Percentiles rank a stretch among this genome's conserved stretches.
These are phyloP conservation scores for Lagria hirta DNA, from an alignment of 2,888 invertebrate genomes.

Conservation along the genomic window DNA sequence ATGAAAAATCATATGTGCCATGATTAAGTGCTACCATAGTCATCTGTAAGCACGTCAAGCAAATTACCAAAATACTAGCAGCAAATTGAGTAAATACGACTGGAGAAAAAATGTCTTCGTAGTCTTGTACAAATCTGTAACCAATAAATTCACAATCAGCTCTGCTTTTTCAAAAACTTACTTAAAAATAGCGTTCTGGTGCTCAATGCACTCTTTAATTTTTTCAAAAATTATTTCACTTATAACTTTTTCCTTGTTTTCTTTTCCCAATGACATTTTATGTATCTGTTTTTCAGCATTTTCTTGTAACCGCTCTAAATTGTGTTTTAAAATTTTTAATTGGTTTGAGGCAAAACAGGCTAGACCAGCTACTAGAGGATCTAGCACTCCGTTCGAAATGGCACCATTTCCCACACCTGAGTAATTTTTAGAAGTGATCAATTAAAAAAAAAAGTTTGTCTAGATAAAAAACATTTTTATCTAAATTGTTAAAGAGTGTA, in stretches of 20 bases:
- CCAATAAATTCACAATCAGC: not conserved
- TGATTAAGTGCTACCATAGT: conserved; percentile 4
- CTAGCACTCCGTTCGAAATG: no score
- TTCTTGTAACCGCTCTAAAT: conserved; percentile 3
- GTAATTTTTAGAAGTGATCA: no score
- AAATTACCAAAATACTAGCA: conserved; percentile 4
- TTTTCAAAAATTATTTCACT: conserved; percentile 1
- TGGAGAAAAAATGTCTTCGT: not conserved
- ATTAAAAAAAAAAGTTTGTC: no score
- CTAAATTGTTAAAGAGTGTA: no score
- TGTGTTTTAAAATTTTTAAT: conserved; percentile 8
- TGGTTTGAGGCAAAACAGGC: conserved; percentile 5
- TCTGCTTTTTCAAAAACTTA: conserved; percentile 4
- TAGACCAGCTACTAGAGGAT: conserved; percentile 7
- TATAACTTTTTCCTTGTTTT: not conserved
- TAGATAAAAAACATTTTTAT: no score
- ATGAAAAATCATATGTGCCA: not conserved
- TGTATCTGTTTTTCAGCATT: no score
- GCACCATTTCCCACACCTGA: no score
- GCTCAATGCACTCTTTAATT: conserved; percentile 2
- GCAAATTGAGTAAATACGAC: conserved; percentile 1
- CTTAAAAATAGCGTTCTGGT: conserved; percentile 7
- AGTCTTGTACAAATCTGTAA: conserved; percentile 1
- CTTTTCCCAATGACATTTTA: no score
- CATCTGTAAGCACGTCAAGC: conserved; percentile 7